Evolutionary conservation across 2,113 vertebrate species (phyloP).

Genomic region (Pluvialis apricaria): DNA sequence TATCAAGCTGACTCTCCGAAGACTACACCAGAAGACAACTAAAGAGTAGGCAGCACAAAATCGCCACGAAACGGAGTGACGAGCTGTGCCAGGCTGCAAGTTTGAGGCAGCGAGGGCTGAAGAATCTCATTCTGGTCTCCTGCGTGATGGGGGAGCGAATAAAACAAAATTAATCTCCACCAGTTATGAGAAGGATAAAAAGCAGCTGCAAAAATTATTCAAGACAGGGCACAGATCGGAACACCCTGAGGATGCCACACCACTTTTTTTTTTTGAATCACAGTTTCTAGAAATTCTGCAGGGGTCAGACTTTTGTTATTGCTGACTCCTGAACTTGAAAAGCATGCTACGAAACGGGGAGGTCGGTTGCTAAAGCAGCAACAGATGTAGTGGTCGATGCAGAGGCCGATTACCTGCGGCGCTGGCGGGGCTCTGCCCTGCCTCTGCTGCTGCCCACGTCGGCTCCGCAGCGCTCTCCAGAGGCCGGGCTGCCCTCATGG

Average conservation of each 20-base stretch:
- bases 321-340: background rate
- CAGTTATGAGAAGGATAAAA: background rate
- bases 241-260: background rate
- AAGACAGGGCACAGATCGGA: background rate
- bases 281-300: background rate
- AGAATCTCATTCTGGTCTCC: background rate
- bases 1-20: background rate
- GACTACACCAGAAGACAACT: background rate
- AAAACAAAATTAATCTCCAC: background rate
- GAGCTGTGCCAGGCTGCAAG: background rate
- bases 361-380: background rate
- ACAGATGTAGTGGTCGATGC: background rate
- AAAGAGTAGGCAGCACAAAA: background rate
- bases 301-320: background rate
- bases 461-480: accelerated
- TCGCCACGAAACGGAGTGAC: background rate
- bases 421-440: background rate
- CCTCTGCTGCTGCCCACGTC: background rate
- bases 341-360: accelerated
- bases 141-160: accelerated
- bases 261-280: background rate
- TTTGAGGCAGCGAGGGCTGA: background rate
- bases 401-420: accelerated
- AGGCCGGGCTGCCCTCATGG: background rate
- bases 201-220: background rate